Evolutionary conservation across 2,888 invertebrate genomes (phyloP), one percentile per base, ranked within the genome.

Genomic region (Synergus umbraculus): DNA sequence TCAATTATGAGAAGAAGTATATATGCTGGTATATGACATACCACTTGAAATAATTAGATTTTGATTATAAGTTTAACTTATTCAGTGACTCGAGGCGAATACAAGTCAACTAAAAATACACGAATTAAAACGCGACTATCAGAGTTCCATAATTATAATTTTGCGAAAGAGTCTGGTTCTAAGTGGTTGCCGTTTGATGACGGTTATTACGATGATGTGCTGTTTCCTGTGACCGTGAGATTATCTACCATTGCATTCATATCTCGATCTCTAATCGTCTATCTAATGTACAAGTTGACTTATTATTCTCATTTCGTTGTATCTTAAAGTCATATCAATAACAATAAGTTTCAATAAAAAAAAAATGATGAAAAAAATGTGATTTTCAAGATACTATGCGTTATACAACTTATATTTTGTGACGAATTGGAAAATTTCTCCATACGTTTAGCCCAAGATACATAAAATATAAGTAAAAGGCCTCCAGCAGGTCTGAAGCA

Each of bases 141-240:
- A 49, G 15, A 22, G 60, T 7, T 60, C 9, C 49, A 54, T 49
- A 54, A 73, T 54, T 54, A 82, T 81, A 77, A 86, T 86, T 87
- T 85, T 86, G 80, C 82, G 82, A 82, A 85, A 85, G 83, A 60
- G 85, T 83, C 88, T 83, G 88, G 87, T 88, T 90, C 89, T 90
- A 91, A 92, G 91, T 91, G 90, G 89, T 89, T 87, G 87, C 83
- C 88, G 88, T 89, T 90, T 92, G 90, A 92, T 92, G 91, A 92
- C 90, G 87, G 91, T 91, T 89, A 92, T 92, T 92, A 92, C 88
- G 87, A 88, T 92, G 91, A 92, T 92, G 89, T 86, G 89, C 90
- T 88, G 91, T 91, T 92, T 92, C 92, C 92, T 90, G 91, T 89
- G 91, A 85, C 91, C 91, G 87, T 91, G 91, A 89, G 89, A 89